Conservation (phyloP, 1,140 invertebrate genomes). For the Hydropsyche tenuis region DNA sequence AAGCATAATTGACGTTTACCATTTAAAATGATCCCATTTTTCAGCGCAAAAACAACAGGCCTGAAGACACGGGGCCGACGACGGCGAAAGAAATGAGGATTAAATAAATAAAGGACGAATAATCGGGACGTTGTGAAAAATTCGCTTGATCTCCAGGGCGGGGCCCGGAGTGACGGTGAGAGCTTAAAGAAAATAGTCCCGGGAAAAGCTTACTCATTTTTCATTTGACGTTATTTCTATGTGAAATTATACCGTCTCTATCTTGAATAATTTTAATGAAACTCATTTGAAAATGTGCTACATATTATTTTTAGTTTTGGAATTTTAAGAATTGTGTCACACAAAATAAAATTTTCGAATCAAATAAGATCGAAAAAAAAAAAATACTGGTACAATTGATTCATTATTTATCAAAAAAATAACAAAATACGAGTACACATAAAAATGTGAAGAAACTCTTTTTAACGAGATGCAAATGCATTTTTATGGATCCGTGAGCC, state of each 20-base stretch:
- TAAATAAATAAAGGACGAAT: conserved; percentile 26
- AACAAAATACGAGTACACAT: too few species aligned
- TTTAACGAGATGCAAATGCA: too few species aligned
- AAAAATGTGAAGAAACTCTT: too few species aligned
- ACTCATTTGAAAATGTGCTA: too few species aligned
- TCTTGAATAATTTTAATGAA: too few species aligned
- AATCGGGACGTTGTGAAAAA: conserved; percentile 19
- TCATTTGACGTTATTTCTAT: background rate
- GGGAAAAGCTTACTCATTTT: conserved; percentile 10
- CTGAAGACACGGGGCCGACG: background rate
- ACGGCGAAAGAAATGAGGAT: conserved; percentile 9
- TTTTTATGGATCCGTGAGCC: too few species aligned
- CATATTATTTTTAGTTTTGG: too few species aligned
- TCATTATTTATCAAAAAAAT: too few species aligned
- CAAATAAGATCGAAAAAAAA: too few species aligned
- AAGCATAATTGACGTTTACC: conserved; percentile 23
- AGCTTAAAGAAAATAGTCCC: conserved; percentile 23
- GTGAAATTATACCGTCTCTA: background rate
- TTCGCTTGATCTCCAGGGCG: conserved; percentile 6
- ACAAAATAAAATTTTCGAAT: too few species aligned
- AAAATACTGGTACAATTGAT: too few species aligned
- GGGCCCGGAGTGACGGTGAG: background rate
- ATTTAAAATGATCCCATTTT: conserved; percentile 23
- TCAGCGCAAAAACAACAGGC: background rate
- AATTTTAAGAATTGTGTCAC: too few species aligned